These are phyloP conservation scores for Pterophyllum scalare DNA, from an alignment of 2,113 vertebrate genomes.

Conservation along the genomic window DNA sequence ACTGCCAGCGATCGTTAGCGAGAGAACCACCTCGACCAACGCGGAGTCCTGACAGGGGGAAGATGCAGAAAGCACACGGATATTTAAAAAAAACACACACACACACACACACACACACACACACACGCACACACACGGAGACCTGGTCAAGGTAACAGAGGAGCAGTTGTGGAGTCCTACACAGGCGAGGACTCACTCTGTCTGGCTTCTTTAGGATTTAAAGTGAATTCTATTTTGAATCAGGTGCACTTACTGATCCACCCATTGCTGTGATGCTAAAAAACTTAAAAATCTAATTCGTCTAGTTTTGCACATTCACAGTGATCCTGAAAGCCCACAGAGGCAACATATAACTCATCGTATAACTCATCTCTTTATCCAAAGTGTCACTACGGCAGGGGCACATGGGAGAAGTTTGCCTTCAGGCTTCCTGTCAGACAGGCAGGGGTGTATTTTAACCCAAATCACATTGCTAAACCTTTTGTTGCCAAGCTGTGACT, in stretches of 20 bases:
- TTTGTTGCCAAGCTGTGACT: conserved; percentile 1
- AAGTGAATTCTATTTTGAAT: background rate
- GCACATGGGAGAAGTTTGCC: background rate
- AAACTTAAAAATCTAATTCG: background rate
- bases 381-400: background rate
- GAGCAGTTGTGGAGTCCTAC: background rate
- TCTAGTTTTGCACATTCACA: background rate
- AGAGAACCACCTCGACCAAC: conserved; percentile 43
- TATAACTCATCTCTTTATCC: background rate
- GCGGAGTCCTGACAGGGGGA: conserved; percentile 27
- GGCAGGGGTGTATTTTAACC: background rate
- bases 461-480: conserved; percentile 7
- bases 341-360: too few species aligned
- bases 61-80: conserved; percentile 11
- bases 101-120: conserved; percentile 3
- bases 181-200: background rate
- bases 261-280: background rate
- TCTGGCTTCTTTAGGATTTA: background rate
- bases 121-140: background rate
- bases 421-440: conserved; percentile 3
- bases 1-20: conserved; percentile 85
- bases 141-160: background rate
- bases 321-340: background rate
- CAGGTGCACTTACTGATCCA: background rate
- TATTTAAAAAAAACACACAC: too few species aligned